Conservation (phyloP, 2,113 vertebrate species). For the Halcyon senegalensis region DNA sequence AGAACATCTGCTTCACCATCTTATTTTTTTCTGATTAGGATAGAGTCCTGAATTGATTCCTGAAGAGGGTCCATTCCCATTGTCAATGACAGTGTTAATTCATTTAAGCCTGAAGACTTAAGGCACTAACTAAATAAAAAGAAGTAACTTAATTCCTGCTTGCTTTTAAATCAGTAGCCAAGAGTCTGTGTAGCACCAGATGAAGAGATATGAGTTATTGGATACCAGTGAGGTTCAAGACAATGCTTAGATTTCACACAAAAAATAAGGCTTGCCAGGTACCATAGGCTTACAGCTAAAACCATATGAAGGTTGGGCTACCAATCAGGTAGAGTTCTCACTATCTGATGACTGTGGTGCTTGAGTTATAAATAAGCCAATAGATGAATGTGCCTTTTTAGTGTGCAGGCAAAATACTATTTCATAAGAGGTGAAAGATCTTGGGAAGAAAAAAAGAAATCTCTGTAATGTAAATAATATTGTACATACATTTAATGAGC, state of each 20-base stretch:
- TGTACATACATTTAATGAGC: not conserved
- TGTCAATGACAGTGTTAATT: not conserved
- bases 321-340: not conserved
- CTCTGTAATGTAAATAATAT: not conserved
- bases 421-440: not conserved
- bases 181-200: not conserved
- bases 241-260: not conserved
- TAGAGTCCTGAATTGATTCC: not conserved
- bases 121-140: not conserved
- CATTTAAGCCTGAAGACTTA: not conserved
- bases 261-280: not conserved
- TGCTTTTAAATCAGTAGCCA: not conserved
- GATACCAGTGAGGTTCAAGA: not conserved
- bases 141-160: not conserved
- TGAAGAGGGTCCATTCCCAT: not conserved
- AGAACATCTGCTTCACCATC: not conserved
- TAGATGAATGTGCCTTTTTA: not conserved
- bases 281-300: not conserved
- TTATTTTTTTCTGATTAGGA: not conserved
- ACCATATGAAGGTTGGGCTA: not conserved
- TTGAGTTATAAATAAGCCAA: not conserved
- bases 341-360: not conserved
- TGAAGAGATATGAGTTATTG: not conserved
- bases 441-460: not conserved
- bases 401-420: not conserved